Conservation (phyloP, 2,113 vertebrate species). For the Pica pica region DNA sequence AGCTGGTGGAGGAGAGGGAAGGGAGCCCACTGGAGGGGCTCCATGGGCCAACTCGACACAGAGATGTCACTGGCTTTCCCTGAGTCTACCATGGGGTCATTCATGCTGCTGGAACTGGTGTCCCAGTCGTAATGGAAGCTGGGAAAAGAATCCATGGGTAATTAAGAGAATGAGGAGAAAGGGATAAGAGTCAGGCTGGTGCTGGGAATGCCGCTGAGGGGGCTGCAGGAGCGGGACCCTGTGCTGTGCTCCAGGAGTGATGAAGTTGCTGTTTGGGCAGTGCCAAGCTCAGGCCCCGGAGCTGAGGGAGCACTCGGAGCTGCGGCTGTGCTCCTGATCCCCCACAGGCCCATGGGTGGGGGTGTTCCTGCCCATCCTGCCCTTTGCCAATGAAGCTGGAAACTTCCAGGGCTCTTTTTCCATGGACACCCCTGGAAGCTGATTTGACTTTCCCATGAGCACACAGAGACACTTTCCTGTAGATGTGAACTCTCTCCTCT, state of each 20-base stretch:
- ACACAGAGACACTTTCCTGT: background rate
- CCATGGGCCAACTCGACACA: constrained; percentile 85
- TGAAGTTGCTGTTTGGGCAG: background rate
- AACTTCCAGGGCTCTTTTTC: background rate
- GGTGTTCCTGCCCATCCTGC: fast-evolving
- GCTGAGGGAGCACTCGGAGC: background rate
- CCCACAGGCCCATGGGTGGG: fast-evolving
- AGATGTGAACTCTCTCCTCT: background rate
- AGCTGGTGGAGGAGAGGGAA: constrained; percentile 82
- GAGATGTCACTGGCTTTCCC: constrained; percentile 89
- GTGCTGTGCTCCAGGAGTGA: background rate
- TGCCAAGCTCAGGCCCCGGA: fast-evolving
- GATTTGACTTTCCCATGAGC: background rate
- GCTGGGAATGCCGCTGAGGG: background rate
- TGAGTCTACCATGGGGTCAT: constrained; percentile 82
- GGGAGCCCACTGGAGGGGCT: constrained; percentile 84
- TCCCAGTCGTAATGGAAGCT: constrained; percentile 81
- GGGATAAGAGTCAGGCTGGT: background rate
- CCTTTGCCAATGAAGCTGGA: background rate
- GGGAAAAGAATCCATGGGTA: background rate
- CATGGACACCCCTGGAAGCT: background rate
- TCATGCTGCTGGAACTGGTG: constrained; percentile 80
- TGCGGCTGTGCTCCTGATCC: fast-evolving
- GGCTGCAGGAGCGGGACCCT: background rate
- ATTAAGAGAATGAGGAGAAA: no score